Base-by-base conservation (phyloP, 2,888 invertebrate species). In the Petrolisthes manimaculis region DNA sequence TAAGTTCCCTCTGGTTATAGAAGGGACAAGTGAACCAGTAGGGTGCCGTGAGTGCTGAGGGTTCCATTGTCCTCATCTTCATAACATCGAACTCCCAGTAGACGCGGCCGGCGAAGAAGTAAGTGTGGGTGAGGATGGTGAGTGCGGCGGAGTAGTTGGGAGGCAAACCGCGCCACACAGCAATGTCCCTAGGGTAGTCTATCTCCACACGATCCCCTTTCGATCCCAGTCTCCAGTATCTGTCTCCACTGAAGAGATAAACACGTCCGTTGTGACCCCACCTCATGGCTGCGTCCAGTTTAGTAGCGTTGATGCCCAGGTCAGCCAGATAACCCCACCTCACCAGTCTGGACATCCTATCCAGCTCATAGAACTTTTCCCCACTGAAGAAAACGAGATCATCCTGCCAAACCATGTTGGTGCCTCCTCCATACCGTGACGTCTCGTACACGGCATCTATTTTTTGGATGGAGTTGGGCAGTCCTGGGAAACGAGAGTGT, bases 241-340 rank as follows among this genome's bases (percentile, higher is more conserved):
- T 94, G 54, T 95, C 95, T 5, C 86, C 96, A 92, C 97, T 97
- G 93, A 97, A 97, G 92, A 98, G 95, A 93, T 98, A 98, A 0
- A 98, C 98, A 92, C 96, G 96, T 91, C 96, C 96, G 93, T 98
- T 98, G 93, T 97, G 96, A 5, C 98, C 97, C 98, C 98, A 98
- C 67, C 97, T 95, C 95, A 97, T 96, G 5, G 97, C 97, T 0
- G 97, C 98, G 93, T 98, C 98, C 67, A 98, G 95, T 92, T 96
- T 96, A n/a, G 96, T 95, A 74, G 98, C 93, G 79, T 94, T 94
- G 84, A 99, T 94, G 1, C 98, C 98, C 18, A 99, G 94, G 71
- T 95, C 94, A 6, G 95, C 95, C 88, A 98, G 93, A 0, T 96
- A 95, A 0, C 96, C 96, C 1, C 94, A 93, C 88, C 95, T 94